Evolutionary conservation across 2,797 vertebrate genomes (phyloP), one percentile per base, ranked within the genome.

Genomic region (Cirrhinus molitorella): DNA sequence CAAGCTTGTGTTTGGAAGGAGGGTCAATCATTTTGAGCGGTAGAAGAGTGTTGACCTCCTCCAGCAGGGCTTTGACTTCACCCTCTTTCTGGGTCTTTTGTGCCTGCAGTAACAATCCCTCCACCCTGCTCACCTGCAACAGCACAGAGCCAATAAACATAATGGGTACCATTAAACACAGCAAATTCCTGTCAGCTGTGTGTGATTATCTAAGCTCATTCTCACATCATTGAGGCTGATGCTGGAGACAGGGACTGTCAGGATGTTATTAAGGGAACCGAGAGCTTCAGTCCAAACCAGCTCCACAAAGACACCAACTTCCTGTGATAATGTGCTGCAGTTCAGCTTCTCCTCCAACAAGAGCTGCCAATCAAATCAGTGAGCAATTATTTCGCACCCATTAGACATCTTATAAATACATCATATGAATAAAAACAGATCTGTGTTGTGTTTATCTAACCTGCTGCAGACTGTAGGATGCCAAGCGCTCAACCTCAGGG

Each of bases 181-280:
- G 12, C 31, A 47, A n/a, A 40, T 13, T 31, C 13, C 23, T 17
- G 19, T 5, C 7, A 25, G 31, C 31, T 34, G 65, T 25, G 37
- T n/a, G 7, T 57, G 65, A 63, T 67, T 23, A 45, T 43, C 25
- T 19, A 40, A 65, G 49, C 53, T 57, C 59, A 53, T 61, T n/a
- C 67, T 94, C 91, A 96, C 95, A 57, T 97, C 93, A 72, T 95
- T 96, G 45, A 97, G 93, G 88, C 95, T 96, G 76, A 96, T 93
- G 65, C 83, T 91, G 81, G 91, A 83, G 65, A 95, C 81, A 0
- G 96, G 89, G 68, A 92, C 90, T 4, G 81, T 85, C 28, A 97
- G 92, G 14, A 91, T 85, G 80, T 87, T 88, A 59, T 71, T n/a
- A 47, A 97, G 91, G 80, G 92, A 89, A 34, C 96, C 96, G 3